Evolutionary conservation across 2,113 vertebrate species (phyloP).

Genomic region (Pan troglodytes): NHGRI_mPanTro3-v2.1_pri NC_072409.2:21219001-21219500

Average conservation of each 20-base stretch:
- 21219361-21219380: neutral
- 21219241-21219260: neutral
- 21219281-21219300: neutral
- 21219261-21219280: neutral
- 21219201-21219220: neutral
- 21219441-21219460: neutral
- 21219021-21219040: conserved; percentile 41
- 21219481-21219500: neutral
- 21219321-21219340: neutral
- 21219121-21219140: neutral
- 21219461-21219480: neutral
- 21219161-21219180: neutral
- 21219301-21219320: neutral
- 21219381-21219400: neutral
- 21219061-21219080: neutral
- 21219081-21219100: neutral
- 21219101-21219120: neutral
- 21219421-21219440: neutral
- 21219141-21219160: neutral
- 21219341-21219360: rapidly evolving
- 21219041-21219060: neutral
- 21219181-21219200: neutral
- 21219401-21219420: rapidly evolving
- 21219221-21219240: neutral
- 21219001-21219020: neutral